Base-by-base conservation (phyloP, 2,888 invertebrate species). In the Aphidius colemani region DNA sequence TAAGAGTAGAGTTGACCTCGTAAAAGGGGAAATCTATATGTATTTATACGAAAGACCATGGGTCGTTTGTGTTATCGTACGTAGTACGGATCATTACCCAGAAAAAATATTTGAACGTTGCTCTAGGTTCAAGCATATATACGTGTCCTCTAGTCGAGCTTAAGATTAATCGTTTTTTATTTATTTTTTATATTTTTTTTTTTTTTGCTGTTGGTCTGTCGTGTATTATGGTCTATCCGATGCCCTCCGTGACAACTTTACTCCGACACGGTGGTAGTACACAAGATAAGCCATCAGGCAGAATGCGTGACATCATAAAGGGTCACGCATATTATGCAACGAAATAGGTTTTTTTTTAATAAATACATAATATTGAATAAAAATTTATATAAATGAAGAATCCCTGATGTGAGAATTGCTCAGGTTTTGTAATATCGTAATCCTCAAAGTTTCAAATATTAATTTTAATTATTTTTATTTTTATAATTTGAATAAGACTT, bases 51-150 rank as follows among this genome's bases (percentile, higher is more conserved):
- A 18, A 53, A 53, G 45, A 49, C 61, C 61, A 53, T 57, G 57
- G 60, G 60, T 48, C 65, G 57, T 41, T 51, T 51, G 72, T 79
- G 81, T 82, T 82, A 82, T 82, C 82, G 78, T 75, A 71, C 72
- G 76, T 72, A 72, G 75, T 76, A 81, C 82, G 80, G 81, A 82
- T 81, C 82, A 82, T 82, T 82, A 82, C 81, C 81, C 79, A 74
- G 75, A 66, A 70, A 70, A 71, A 69, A 67, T 65, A 63, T 66
- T 45, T 30, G 30, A 44, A 10, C 10, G 50, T 40, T 43, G 40
- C 44, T 45, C 44, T 60, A 48, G 30, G 30, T 30, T 30, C 30
- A 30, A 30, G 30, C 30, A 59, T 60, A 51, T 60, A 53, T 58
- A 18, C 63, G 50, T 50, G 39, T 45, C 45, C 59, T 53, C 51